Evolutionary conservation across 2,888 invertebrate genomes (phyloP).

Genomic region (Synergus japonicus): DNA sequence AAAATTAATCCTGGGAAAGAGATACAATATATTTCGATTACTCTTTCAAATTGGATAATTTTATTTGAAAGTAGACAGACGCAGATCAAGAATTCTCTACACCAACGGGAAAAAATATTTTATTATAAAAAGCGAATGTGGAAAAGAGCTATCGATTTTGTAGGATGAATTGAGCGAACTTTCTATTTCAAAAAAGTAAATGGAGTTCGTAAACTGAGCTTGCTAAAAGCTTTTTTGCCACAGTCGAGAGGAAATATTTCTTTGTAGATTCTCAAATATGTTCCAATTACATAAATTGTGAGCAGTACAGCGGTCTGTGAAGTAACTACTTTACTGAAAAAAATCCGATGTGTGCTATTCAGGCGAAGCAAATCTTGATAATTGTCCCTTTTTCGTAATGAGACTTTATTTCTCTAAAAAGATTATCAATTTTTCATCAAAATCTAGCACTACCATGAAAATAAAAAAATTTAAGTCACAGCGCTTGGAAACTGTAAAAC

Average conservation of each 20-base stretch:
- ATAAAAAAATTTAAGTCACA: neutral
- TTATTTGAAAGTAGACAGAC: neutral
- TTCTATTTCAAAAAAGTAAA: slow-evolving; percentile 21
- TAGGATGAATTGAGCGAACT: neutral
- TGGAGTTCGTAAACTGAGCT: slow-evolving; percentile 14
- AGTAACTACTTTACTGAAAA: slow-evolving; percentile 23
- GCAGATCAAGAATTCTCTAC: neutral
- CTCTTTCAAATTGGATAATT: neutral
- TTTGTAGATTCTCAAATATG: slow-evolving; percentile 23
- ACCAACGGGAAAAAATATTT: neutral
- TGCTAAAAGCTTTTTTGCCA: slow-evolving; percentile 19
- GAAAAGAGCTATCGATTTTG: slow-evolving; percentile 15
- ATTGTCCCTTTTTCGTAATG: neutral
- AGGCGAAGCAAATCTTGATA: neutral
- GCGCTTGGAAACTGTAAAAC: neutral
- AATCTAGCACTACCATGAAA: neutral
- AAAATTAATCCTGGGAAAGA: too few species aligned
- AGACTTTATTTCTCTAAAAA: neutral
- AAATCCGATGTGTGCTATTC: slow-evolving; percentile 1
- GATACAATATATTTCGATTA: neutral
- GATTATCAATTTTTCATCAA: neutral
- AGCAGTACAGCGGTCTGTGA: slow-evolving; percentile 16
- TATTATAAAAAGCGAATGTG: neutral
- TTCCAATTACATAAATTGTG: slow-evolving; percentile 19
- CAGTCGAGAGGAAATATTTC: slow-evolving; percentile 24